phyloP scores from a whole-genome alignment of 2,797 vertebrate species.

The Sebastes steindachneri region DNA sequence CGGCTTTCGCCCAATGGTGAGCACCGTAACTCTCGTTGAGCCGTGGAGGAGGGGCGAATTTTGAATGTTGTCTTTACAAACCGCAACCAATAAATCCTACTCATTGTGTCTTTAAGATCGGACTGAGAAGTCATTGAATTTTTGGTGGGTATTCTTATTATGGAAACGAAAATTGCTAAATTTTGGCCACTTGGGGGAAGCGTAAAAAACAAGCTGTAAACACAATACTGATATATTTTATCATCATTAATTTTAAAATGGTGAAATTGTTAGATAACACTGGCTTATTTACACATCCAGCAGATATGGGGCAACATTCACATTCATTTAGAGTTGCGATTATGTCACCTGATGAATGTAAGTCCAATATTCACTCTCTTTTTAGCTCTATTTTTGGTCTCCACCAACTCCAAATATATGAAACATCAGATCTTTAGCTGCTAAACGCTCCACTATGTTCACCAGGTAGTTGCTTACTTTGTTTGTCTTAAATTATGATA shows the following conservation, averaged over 20 bases:
- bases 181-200: neutral
- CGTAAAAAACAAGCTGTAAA: neutral
- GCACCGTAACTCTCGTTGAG: neutral
- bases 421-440: neutral
- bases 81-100: too few relatives aligned
- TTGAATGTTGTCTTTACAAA: too few relatives aligned
- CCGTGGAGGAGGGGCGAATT: fast-evolving
- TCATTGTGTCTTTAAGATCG: too few relatives aligned
- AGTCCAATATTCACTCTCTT: neutral
- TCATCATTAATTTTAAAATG: neutral
- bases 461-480: neutral
- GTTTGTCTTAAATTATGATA: neutral
- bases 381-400: neutral
- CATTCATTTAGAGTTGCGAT: neutral
- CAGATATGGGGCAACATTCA: neutral
- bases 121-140: too few relatives aligned
- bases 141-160: too few relatives aligned
- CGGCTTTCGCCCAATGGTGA: neutral
- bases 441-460: neutral
- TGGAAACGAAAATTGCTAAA: neutral
- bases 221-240: neutral
- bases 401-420: neutral
- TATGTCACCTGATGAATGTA: neutral
- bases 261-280: neutral
- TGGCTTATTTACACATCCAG: neutral